phyloP scores from a whole-genome alignment of 2,113 vertebrate genomes.

The Gymnobelideus leadbeateri region DNA sequence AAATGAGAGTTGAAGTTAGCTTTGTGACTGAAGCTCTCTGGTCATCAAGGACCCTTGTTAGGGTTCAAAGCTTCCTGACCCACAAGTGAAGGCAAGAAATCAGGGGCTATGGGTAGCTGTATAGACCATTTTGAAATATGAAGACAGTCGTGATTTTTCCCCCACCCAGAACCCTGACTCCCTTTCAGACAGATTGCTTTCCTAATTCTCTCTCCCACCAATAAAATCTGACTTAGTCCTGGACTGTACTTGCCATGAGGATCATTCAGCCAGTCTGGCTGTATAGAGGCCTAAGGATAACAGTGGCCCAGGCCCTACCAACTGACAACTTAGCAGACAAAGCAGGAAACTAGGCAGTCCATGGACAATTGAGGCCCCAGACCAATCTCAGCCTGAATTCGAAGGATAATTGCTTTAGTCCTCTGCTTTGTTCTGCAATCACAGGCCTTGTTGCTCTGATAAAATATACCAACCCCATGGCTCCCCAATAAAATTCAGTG shows the following conservation, averaged over 20 bases:
- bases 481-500: constrained; percentile 10
- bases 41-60: constrained; percentile 73
- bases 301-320: constrained; percentile 12
- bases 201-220: constrained; percentile 54
- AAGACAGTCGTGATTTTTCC: constrained; percentile 62
- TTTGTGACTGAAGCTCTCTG: constrained; percentile 67
- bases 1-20: constrained; percentile 72
- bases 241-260: neutral
- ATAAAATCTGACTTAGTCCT: constrained; percentile 27
- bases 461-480: constrained; percentile 49
- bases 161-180: constrained; percentile 49
- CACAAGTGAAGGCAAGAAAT: constrained; percentile 71
- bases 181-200: constrained; percentile 43
- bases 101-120: constrained; percentile 56
- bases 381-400: constrained; percentile 63
- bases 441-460: constrained; percentile 64
- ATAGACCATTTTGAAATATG: constrained; percentile 59
- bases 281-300: constrained; percentile 41
- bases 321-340: constrained; percentile 43
- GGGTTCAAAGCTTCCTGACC: constrained; percentile 73
- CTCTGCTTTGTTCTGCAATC: constrained; percentile 69
- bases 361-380: constrained; percentile 62
- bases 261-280: constrained; percentile 19
- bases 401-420: constrained; percentile 66
- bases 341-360: constrained; percentile 38